Base-by-base conservation (phyloP, 2,888 invertebrate species). In the Cerastis leucographa region DNA sequence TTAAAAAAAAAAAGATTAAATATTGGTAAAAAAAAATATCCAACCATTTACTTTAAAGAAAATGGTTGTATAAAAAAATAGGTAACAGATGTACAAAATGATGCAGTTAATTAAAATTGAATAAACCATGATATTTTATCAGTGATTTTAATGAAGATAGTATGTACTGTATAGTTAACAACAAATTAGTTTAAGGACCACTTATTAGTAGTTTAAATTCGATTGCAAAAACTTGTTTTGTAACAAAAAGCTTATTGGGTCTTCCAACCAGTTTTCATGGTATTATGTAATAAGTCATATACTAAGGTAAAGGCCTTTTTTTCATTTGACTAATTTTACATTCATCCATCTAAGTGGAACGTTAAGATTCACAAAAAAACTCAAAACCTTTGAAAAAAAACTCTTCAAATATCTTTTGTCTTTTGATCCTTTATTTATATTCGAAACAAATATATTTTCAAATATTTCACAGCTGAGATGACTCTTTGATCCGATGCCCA, bases 401-500 rank as follows among this genome's bases (percentile, higher is more conserved):
- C 9, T 29, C 14, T 46, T 59, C 14, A 84, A 71, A 71, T 84
- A 74, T 54, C n/a, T 65, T 49, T 56, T 72, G 56, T 71, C 54
- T 68, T 54, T 22, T 73, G 67, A 82, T 65, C 67, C 59, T 71
- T 51, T 76, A 65, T 71, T 61, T 74, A 67, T 65, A 44, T 51
- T 64, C 12, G n/a, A 73, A 69, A 76, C 62, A 66, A 59, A 74
- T 70, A 80, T 70, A 49, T 73, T 71, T 62, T 67, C 44, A 65
- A 77, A 68, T 65, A 75, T 85, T 83, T 74, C 51, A 71, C 61
- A 71, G 64, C n/a, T 65, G 73, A 74, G 35, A 71, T 71, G 66
- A 80, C 68, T 22, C 76, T 83, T 83, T 83, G 76, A 80, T 78
- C 71, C 29, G 25, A 42, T 64, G 72, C 44, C 69, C 83, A 80